Conservation (phyloP, 2,888 invertebrate species). For the Lasioglossum malachurum region DNA sequence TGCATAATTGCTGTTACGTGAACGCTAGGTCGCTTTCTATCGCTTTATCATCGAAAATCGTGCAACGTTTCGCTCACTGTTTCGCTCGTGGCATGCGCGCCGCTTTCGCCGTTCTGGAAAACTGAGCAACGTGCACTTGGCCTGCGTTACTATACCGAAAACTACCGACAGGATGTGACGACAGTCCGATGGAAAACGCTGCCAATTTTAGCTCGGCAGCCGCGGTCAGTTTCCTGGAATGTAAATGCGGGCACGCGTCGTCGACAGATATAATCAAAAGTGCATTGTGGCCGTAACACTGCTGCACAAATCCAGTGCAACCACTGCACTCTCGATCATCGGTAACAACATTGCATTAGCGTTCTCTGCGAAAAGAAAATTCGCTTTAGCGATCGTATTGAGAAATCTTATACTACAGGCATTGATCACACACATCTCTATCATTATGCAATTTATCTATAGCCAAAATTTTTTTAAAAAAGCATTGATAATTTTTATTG, state of each 20-base stretch:
- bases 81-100: conserved; percentile 1
- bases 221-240: not conserved
- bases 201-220: not conserved
- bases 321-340: not conserved
- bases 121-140: conserved; percentile 27
- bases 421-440: too few relatives aligned
- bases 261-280: not conserved
- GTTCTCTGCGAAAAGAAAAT: too few relatives aligned
- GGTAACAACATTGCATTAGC: too few relatives aligned
- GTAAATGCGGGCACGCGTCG: not conserved
- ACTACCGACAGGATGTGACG: not conserved
- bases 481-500: too few relatives aligned
- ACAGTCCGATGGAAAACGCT: not conserved
- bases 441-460: too few relatives aligned
- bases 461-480: too few relatives aligned
- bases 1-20: conserved; percentile 36
- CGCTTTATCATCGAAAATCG: conserved; percentile 49
- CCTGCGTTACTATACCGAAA: conserved; percentile 3
- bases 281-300: not conserved
- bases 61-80: conserved; percentile 27
- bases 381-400: too few relatives aligned
- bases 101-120: conserved; percentile 37
- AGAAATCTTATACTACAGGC: too few relatives aligned
- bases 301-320: not conserved
- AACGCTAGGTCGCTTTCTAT: conserved; percentile 39